A percentile compares a stretch with the other conserved stretches of the same genome.
These are phyloP conservation scores for Geodia barretti DNA, from an alignment of 37 sponge, comb jelly and placozoan genomes.

Conservation along the genomic window DNA sequence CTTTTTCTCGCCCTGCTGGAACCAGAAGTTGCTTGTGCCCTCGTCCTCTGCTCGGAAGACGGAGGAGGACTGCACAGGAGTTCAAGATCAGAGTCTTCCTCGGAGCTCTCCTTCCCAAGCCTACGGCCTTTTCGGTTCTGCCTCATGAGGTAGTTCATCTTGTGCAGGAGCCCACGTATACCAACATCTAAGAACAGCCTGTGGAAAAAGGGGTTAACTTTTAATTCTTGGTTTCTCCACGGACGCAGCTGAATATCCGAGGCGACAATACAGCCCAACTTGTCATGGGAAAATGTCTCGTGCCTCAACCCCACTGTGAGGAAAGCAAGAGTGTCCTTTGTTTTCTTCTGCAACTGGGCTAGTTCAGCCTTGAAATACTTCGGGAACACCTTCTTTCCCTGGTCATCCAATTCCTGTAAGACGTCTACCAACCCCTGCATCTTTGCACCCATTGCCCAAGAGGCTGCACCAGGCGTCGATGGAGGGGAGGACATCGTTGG, in stretches of 20 bases:
- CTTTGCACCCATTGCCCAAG: constrained; percentile 13
- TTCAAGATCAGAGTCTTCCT: background rate
- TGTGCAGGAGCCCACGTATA: background rate
- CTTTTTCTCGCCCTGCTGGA: background rate
- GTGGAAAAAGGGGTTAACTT: background rate
- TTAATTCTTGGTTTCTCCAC: background rate
- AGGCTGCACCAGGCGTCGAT: background rate
- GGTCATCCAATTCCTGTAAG: background rate
- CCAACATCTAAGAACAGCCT: background rate
- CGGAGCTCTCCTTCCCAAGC: background rate
- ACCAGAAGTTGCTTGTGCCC: no score
- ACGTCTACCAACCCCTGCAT: constrained; percentile 22
- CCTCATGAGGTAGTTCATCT: background rate
- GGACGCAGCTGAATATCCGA: background rate
- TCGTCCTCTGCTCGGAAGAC: background rate
- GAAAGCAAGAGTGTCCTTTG: background rate
- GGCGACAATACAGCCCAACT: background rate
- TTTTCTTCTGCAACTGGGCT: background rate
- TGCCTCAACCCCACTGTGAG: background rate
- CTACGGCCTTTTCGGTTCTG: background rate
- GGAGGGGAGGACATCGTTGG: background rate
- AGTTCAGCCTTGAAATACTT: constrained; percentile 32
- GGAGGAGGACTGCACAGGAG: background rate
- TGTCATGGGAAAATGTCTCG: background rate
- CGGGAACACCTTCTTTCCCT: background rate